phyloP scores from a whole-genome alignment of 2,797 vertebrate genomes.

The Hemibagrus guttatus region DNA sequence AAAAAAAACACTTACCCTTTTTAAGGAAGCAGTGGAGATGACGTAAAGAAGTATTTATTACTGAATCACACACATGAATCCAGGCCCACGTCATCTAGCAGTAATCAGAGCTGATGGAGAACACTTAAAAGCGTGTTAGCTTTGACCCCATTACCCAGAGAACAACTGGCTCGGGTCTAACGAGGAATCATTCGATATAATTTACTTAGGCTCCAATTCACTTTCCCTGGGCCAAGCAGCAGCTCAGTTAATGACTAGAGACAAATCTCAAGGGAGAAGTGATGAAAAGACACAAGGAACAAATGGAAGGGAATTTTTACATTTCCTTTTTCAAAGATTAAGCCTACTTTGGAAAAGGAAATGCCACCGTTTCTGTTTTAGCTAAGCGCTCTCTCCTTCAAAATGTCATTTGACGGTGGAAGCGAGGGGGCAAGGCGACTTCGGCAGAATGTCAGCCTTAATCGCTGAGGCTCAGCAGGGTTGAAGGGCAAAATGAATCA shows the following conservation, averaged over 20 bases:
- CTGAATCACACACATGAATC: neutral
- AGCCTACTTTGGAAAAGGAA: neutral
- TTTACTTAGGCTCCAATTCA: slow-evolving; percentile 62
- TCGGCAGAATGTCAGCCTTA: slow-evolving; percentile 32
- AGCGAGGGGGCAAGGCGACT: neutral
- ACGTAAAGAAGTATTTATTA: slow-evolving; percentile 6
- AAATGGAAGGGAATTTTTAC: slow-evolving; percentile 6
- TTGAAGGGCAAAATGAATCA: slow-evolving; percentile 42
- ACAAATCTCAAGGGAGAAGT: slow-evolving; percentile 26
- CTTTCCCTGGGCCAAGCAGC: slow-evolving; percentile 59
- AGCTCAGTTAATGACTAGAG: slow-evolving; percentile 60
- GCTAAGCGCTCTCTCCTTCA: neutral
- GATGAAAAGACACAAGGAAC: neutral
- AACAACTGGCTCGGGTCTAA: slow-evolving; percentile 56
- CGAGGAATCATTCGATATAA: slow-evolving; percentile 67
- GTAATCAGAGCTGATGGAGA: slow-evolving; percentile 47
- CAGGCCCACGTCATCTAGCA: neutral
- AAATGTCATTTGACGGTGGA: slow-evolving; percentile 27
- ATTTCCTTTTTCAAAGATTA: neutral
- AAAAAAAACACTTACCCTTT: neutral
- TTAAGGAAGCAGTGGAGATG: neutral
- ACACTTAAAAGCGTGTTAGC: slow-evolving; percentile 55
- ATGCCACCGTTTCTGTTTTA: neutral
- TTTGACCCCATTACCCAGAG: slow-evolving; percentile 60
- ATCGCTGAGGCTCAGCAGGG: slow-evolving; percentile 25